Evolutionary conservation across 2,113 vertebrate species (phyloP).

Genomic region (Taurulus bubalis): DNA sequence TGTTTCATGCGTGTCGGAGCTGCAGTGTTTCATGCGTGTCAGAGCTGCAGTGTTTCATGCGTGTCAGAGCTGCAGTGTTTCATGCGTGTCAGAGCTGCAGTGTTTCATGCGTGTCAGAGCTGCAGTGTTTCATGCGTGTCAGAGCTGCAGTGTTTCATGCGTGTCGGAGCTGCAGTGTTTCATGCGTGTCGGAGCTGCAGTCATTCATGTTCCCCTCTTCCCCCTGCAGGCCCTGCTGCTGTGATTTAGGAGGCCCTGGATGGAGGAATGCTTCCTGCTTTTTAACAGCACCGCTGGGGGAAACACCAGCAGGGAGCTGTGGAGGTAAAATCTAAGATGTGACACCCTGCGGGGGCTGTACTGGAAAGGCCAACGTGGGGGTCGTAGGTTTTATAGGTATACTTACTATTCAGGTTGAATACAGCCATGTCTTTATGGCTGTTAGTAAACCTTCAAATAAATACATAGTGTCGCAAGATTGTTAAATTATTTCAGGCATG

Average conservation of each 20-base stretch:
- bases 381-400: constrained; percentile 5
- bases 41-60: no score
- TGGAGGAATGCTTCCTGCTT: constrained; percentile 54
- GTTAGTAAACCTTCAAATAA: not conserved
- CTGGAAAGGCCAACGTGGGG: constrained; percentile 13
- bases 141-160: no score
- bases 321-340: constrained; percentile 22
- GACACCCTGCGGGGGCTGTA: constrained; percentile 24
- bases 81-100: no score
- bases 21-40: no score
- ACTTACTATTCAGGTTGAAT: not conserved
- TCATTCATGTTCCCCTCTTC: constrained; percentile 69
- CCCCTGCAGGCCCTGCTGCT: constrained; percentile 59
- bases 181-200: no score
- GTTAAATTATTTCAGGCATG: not conserved
- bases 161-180: no score
- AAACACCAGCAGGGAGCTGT: constrained; percentile 41
- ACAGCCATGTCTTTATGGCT: not conserved
- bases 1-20: no score
- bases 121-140: no score
- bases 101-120: no score
- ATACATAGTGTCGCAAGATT: not conserved
- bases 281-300: constrained; percentile 50
- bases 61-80: no score
- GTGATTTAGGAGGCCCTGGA: constrained; percentile 65